Evolutionary conservation across 2,797 vertebrate genomes (phyloP), one percentile per base, ranked within the genome.

Genomic region (Galaxias olidus): DNA sequence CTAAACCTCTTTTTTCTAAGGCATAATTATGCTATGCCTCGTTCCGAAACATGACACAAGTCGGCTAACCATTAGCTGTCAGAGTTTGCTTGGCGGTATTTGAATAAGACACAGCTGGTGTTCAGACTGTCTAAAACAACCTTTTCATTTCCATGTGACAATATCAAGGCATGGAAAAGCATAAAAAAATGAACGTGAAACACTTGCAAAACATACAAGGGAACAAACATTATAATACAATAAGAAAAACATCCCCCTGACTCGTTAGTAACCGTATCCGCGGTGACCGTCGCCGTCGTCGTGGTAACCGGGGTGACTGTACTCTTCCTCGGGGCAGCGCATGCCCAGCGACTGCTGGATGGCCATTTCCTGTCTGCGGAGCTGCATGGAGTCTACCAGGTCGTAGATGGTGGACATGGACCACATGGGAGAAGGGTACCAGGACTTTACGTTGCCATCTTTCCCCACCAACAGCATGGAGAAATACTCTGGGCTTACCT

Each of bases 391-490:
- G 75, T 96, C 94, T 5, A 95, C 93, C 82, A 96, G 88, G 69
- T 96, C 93, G 0, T 95, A 95, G 49, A 95, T 91, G 9, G 93
- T 93, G 0, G 93, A 92, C 94, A 96, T 94, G 13, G 93, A 94
- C 93, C 94, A 95, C 93, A 94, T 93, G 1, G 94, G 94, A 17
- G 94, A 95, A 57, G 94, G 93, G 69, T 95, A 96, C 94, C 94
- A 96, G 61, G 94, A 95, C 75, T 96, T 96, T 48, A 96, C 93
- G 0, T 95, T 96, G 52, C 94, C 94, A 9, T 96, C 94, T 84
- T 96, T 95, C 59, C 94, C 94, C 72, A 95, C 94, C n/a, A 95
- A 89, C 55, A 96, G 91, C 94, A 96, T 95, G 66, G 94, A 94
- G 86, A 95, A 96, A 77, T 94, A 93, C 71, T 95, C 94, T 0